A percentile compares a stretch with the other conserved stretches of the same genome.
Conservation (phyloP, 1,140 invertebrate genomes). For the Heterodera carotae region DNA sequence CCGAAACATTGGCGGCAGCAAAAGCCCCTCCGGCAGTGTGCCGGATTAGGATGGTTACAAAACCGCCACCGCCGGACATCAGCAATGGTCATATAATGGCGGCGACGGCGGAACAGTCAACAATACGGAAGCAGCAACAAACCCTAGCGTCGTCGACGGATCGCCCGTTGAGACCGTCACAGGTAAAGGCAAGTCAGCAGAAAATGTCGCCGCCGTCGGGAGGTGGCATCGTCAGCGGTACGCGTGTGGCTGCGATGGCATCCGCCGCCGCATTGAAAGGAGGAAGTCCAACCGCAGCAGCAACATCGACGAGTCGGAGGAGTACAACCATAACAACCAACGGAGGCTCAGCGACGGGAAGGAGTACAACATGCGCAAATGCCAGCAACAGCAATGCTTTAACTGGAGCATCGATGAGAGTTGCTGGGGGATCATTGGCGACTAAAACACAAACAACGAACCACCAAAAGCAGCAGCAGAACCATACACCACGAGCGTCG, state of each 20-base stretch:
- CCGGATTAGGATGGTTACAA: background rate
- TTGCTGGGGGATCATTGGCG: background rate
- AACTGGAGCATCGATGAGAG: no score
- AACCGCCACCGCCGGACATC: background rate
- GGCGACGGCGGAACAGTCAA: background rate
- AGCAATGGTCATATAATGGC: background rate
- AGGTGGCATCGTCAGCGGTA: background rate
- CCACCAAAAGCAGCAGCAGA: background rate
- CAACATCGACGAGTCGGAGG: background rate
- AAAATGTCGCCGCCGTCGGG: background rate
- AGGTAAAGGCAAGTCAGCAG: slow-evolving; percentile 5
- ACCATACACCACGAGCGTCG: background rate
- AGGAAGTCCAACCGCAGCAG: background rate
- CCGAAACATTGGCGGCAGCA: background rate
- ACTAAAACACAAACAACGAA: no score
- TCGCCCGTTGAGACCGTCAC: slow-evolving; percentile 2
- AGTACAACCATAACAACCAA: no score
- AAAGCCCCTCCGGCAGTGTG: background rate
- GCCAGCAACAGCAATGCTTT: no score
- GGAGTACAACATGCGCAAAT: no score
- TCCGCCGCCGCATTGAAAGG: background rate
- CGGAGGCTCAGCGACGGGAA: no score
- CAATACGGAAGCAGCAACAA: background rate
- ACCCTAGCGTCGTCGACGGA: background rate
- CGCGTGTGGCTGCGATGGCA: no score